Conservation (phyloP, 1,140 invertebrate species). For the Temnothorax longispinosus region DNA sequence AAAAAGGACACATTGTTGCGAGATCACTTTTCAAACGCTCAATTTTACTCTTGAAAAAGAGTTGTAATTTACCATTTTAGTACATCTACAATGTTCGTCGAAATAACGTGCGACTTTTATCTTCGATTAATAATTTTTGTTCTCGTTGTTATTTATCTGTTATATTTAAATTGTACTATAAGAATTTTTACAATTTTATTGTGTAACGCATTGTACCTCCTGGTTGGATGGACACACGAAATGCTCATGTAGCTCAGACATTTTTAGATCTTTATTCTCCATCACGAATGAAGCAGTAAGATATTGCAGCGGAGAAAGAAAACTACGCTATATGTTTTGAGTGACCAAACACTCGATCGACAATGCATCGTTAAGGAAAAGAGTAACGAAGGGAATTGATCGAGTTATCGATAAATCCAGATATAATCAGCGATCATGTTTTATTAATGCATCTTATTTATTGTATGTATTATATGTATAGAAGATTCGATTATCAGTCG, state of each 20-base stretch:
- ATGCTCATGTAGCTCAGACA: conserved; percentile 26
- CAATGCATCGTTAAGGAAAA: not conserved
- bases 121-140: conserved; percentile 16
- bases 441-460: conserved; percentile 1
- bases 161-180: not conserved
- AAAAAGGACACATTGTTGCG: not conserved
- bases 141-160: not conserved
- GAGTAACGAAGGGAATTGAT: conserved; percentile 10
- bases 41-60: not conserved
- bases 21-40: not conserved
- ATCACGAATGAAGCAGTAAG: not conserved
- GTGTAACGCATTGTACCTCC: not conserved
- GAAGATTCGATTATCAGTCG: not conserved
- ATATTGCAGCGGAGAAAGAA: not conserved
- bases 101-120: conserved; percentile 2
- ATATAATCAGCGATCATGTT: not conserved
- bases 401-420: not conserved
- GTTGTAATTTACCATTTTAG: not conserved
- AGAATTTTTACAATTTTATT: conserved; percentile 36
- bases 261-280: conserved; percentile 24
- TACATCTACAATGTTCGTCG: not conserved
- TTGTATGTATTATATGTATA: not conserved
- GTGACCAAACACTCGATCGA: conserved; percentile 3
- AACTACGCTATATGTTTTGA: conserved; percentile 8
- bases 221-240: conserved; percentile 20